Percentiles rank a stretch among this genome's conserved stretches.
These are phyloP conservation scores for Microtus obscurus DNA, from an alignment of 2,797 vertebrate genomes.

Conservation along the genomic window DNA sequence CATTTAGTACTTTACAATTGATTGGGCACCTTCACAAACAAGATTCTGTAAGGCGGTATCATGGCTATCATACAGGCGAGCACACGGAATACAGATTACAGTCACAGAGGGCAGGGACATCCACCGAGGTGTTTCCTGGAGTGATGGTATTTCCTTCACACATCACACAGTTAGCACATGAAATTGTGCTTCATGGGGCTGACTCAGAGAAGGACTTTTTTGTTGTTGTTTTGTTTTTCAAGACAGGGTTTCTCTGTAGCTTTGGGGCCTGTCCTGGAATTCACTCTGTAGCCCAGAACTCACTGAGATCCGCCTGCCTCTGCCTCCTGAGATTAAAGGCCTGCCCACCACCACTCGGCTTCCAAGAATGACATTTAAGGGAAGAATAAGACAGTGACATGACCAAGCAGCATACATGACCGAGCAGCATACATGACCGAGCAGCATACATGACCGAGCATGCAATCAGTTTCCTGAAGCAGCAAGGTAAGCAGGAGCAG, in stretches of 20 bases:
- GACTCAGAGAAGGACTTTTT: neutral
- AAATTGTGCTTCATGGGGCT: neutral
- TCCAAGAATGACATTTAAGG: neutral
- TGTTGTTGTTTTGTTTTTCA: too few species aligned
- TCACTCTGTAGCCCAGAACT: too few species aligned
- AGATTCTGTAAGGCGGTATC: neutral
- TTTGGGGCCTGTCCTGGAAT: too few species aligned
- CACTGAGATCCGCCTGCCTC: too few species aligned
- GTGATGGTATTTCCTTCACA: neutral
- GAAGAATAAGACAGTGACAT: neutral
- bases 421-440: too few species aligned
- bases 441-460: too few species aligned
- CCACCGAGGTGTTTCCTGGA: neutral
- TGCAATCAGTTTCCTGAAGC: neutral
- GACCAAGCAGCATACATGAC: neutral
- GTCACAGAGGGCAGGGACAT: neutral
- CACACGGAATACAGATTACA: neutral
- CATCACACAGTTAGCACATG: neutral
- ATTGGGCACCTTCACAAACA: neutral
- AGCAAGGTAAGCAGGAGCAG: slow-evolving; percentile 44
- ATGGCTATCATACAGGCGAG: neutral
- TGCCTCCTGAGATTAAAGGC: too few species aligned
- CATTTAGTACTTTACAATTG: neutral
- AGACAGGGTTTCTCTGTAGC: too few species aligned
- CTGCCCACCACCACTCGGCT: too few species aligned